phyloP scores from a whole-genome alignment of 2,797 vertebrate species.

The Crocodylus rhombifer region DNA sequence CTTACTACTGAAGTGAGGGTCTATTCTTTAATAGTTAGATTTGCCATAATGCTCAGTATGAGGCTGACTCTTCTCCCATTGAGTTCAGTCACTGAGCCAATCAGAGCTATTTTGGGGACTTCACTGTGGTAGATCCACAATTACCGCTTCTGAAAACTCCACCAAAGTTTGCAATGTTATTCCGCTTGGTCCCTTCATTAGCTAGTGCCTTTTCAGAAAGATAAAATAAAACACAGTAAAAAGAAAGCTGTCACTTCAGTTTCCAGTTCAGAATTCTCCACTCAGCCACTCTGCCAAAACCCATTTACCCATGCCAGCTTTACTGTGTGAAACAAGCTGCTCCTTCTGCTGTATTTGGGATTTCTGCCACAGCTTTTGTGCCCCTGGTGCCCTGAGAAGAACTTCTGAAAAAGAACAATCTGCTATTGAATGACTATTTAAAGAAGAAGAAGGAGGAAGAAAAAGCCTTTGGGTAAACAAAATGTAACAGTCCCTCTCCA shows the following conservation, averaged over 20 bases:
- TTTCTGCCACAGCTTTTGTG: constrained; percentile 56
- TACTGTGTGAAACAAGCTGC: constrained; percentile 61
- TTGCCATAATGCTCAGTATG: background rate
- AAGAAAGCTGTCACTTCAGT: constrained; percentile 43
- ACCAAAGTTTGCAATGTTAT: background rate
- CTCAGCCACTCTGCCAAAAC: constrained; percentile 49
- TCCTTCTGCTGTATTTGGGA: constrained; percentile 60
- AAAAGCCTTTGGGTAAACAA: constrained; percentile 46
- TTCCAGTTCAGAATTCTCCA: constrained; percentile 35
- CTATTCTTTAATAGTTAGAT: background rate
- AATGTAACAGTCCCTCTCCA: constrained; percentile 1
- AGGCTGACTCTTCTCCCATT: background rate
- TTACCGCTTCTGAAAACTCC: background rate
- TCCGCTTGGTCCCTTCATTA: background rate
- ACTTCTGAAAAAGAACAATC: constrained; percentile 58
- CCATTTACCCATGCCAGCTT: constrained; percentile 37
- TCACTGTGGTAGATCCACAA: background rate
- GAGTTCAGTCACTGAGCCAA: background rate
- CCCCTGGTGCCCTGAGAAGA: constrained; percentile 40
- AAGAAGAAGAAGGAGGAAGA: background rate
- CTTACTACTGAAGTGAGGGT: background rate
- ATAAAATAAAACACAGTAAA: constrained; percentile 25
- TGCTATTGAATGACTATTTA: constrained; percentile 46
- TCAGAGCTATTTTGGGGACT: background rate
- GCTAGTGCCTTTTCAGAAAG: constrained; percentile 8